Evolutionary conservation across 2,113 vertebrate species (phyloP).

Genomic region (Acinonyx jubatus): DNA sequence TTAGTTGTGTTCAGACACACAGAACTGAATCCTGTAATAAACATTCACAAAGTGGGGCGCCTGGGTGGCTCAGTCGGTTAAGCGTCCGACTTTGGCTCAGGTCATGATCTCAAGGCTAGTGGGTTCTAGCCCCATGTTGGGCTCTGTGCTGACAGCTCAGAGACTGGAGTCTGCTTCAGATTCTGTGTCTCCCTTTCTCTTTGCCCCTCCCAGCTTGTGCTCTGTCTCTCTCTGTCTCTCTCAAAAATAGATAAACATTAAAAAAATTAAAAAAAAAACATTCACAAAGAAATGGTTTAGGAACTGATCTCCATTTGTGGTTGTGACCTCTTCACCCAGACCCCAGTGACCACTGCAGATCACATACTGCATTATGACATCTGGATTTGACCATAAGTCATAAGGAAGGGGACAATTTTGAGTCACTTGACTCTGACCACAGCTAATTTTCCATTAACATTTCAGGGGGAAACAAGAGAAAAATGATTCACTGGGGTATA

Average conservation of each 20-base stretch:
- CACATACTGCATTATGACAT: conserved; percentile 49
- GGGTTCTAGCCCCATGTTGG: too few species aligned
- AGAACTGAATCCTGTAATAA: neutral
- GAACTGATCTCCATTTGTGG: conserved; percentile 26
- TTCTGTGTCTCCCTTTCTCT: too few species aligned
- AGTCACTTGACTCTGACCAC: neutral
- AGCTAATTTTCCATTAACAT: neutral
- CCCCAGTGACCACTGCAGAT: neutral
- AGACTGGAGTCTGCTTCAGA: too few species aligned
- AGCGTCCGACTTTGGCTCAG: too few species aligned
- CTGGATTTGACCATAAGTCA: conserved; percentile 24
- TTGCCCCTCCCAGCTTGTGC: too few species aligned
- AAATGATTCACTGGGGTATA: neutral
- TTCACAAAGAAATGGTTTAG: neutral
- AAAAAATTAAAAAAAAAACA: neutral
- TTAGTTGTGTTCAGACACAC: conserved; percentile 24
- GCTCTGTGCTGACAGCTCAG: too few species aligned
- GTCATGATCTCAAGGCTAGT: too few species aligned
- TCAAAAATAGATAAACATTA: too few species aligned
- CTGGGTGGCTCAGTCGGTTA: too few species aligned
- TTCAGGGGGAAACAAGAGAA: neutral
- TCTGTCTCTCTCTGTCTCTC: too few species aligned
- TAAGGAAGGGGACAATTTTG: conserved; percentile 23
- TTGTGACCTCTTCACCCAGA: conserved; percentile 7
- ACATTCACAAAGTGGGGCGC: neutral